Percentiles rank a stretch among this genome's conserved stretches.
Evolutionary conservation across 1,140 invertebrate species (phyloP).

Genomic region (Agrilus planipennis): DNA sequence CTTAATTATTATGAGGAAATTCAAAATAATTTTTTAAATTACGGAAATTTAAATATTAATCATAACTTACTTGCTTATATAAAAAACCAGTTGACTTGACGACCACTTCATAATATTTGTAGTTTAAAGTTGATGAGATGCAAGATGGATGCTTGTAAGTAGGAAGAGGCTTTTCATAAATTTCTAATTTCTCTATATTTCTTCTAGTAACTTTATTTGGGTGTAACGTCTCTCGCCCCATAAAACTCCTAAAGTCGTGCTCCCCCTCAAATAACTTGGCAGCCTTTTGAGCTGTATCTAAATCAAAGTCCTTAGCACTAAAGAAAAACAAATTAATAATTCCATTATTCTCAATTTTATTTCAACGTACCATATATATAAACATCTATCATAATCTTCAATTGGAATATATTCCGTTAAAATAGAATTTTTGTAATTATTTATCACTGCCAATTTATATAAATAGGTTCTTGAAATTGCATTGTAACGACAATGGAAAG

Average conservation of each 20-base stretch:
- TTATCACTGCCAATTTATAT: constrained; percentile 45
- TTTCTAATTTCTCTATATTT: constrained; percentile 37
- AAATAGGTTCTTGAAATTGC: constrained; percentile 52
- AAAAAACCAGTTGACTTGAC: constrained; percentile 52
- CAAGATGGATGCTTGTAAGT: constrained; percentile 23
- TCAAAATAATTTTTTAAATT: too few relatives aligned
- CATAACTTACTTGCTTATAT: constrained; percentile 52
- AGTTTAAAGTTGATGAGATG: constrained; percentile 31
- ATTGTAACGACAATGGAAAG: constrained; percentile 46
- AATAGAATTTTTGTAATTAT: constrained; percentile 25
- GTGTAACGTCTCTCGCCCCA: constrained; percentile 32
- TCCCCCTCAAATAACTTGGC: constrained; percentile 44
- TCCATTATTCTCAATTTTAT: constrained; percentile 5
- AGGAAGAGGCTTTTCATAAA: constrained; percentile 22
- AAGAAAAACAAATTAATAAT: constrained; percentile 15
- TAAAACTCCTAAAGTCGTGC: constrained; percentile 61
- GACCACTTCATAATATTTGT: constrained; percentile 45
- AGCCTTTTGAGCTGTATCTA: constrained; percentile 41
- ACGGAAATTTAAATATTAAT: too few relatives aligned
- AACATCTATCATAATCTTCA: constrained; percentile 40
- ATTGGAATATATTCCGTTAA: constrained; percentile 35
- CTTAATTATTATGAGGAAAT: too few relatives aligned
- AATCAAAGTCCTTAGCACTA: constrained; percentile 44
- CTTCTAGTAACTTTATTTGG: constrained; percentile 32
- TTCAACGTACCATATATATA: constrained; percentile 35